phyloP scores from a whole-genome alignment of 2,797 vertebrate genomes.

The Sebastes alutus region DNA sequence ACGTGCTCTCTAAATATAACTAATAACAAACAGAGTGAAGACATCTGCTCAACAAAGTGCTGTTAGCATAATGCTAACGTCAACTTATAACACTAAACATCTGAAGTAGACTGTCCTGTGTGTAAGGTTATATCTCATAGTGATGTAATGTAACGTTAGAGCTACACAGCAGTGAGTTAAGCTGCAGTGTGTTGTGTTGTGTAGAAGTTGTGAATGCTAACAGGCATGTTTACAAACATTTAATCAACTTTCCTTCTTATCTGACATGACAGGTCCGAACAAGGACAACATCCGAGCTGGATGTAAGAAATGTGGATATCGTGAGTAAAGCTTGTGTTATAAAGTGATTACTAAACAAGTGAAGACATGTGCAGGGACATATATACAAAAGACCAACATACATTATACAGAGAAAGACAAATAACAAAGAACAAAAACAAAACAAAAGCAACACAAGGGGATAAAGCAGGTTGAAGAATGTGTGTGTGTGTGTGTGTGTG shows the following conservation, averaged over 20 bases:
- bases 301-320: slow-evolving; percentile 98
- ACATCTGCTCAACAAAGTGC: not conserved
- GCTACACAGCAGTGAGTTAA: not conserved
- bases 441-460: too few relatives aligned
- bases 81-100: not conserved
- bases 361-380: too few relatives aligned
- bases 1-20: not conserved
- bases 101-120: not conserved
- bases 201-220: too few relatives aligned
- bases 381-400: too few relatives aligned
- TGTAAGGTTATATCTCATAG: fast-evolving
- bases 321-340: slow-evolving; percentile 83
- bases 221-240: not conserved
- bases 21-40: not conserved
- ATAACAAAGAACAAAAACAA: too few relatives aligned
- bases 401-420: too few relatives aligned
- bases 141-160: too few relatives aligned
- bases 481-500: fast-evolving
- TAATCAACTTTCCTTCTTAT: not conserved
- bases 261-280: slow-evolving; percentile 86
- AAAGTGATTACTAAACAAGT: too few relatives aligned
- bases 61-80: not conserved
- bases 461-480: too few relatives aligned
- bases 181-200: not conserved
- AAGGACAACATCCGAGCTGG: slow-evolving; percentile 98